A percentile compares a stretch with the other conserved stretches of the same genome.
Evolutionary conservation across 2,888 invertebrate genomes (phyloP).

Genomic region (Acrocyrtus sp.): DNA sequence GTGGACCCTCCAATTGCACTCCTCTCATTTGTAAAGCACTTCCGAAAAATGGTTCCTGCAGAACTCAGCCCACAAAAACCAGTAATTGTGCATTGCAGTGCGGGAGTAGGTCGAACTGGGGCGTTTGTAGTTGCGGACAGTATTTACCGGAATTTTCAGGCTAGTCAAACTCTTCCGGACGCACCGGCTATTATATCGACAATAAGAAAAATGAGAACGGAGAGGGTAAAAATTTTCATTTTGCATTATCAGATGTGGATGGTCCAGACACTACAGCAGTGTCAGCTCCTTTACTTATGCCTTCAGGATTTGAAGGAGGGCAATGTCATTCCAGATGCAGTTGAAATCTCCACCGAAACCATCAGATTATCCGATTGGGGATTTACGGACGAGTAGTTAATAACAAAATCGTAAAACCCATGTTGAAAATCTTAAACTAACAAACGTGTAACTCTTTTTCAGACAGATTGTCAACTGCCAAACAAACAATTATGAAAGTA

Average conservation of each 20-base stretch:
- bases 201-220: constrained; percentile 94
- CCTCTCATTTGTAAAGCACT: constrained; percentile 91
- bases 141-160: constrained; percentile 18
- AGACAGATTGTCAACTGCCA: no score
- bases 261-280: constrained; percentile 94
- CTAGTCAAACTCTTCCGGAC: constrained; percentile 77
- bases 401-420: no score
- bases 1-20: constrained; percentile 95
- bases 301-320: constrained; percentile 73
- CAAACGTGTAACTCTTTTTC: no score
- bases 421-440: no score
- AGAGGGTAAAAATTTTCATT: constrained; percentile 66
- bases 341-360: no score
- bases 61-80: constrained; percentile 68
- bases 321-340: no score
- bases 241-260: constrained; percentile 57
- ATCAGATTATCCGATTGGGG: no score
- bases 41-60: constrained; percentile 83
- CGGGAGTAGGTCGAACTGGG: constrained; percentile 81
- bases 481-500: no score
- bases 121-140: constrained; percentile 97
- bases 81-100: constrained; percentile 93
- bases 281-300: constrained; percentile 98
- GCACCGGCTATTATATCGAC: constrained; percentile 92
- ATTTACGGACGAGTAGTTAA: no score